Base-by-base conservation (phyloP, 1,140 invertebrate species). In the Hestina assimilis region DNA sequence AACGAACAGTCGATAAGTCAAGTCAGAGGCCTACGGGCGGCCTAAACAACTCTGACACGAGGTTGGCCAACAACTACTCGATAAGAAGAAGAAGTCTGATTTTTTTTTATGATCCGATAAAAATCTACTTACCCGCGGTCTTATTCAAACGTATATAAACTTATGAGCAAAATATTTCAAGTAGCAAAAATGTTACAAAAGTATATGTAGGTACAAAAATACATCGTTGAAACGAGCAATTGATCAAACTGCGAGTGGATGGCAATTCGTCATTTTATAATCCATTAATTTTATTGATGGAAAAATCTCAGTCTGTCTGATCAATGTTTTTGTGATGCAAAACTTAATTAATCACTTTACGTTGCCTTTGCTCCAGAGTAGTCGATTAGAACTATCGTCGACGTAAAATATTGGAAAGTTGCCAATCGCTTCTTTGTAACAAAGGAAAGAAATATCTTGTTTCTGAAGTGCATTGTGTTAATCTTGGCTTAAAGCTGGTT, bases 381-480 rank as follows among this genome's bases (percentile, higher is more conserved):
- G 56, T 57, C 63, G 66, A 69, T 69, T 69, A 63, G 55, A 69
- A 60, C 59, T 63, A 65, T 62, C 66, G 52, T 38, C 45, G 52
- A 62, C 43, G 53, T 54, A 58, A 66, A 66, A 61, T 69, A 64
- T 66, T 69, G 66, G 66, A 65, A 59, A 56, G 31, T 62, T 55
- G 53, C 66, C 59, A 66, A 63, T 66, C 55, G 52, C 41, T 47
- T 59, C 51, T 62, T 38, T 43, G 63, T 50, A 57, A 56, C 57
- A 61, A 61, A 56, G 62, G 48, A 59, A 50, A 52, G 56, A 59
- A 59, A 59, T 59, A 52, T 59, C 41, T 59, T 45, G 47, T 46
- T 59, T 38, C 48, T 51, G 48, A 46, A 59, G 41, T 59, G 41
- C 56, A 52, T 46, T 59, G 56, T 52, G 47, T 52, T 59, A 59